Evolutionary conservation across 2,113 vertebrate genomes (phyloP).

Genomic region (Chamaetylas fuelleborni): DNA sequence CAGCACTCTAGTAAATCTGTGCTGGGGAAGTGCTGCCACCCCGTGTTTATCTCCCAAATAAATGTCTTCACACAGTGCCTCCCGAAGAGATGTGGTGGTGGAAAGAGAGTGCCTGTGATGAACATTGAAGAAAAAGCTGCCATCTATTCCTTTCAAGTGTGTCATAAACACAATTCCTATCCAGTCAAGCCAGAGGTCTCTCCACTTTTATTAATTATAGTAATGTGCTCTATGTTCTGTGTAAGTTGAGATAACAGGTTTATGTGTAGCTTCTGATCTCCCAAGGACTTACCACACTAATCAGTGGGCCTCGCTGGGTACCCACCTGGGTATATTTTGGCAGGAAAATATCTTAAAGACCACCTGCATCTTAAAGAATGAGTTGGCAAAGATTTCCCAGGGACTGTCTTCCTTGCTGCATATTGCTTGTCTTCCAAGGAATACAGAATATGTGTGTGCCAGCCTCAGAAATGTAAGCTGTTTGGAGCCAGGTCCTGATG

Average conservation of each 20-base stretch:
- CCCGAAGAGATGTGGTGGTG: neutral
- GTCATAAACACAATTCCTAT: neutral
- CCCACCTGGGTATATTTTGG: neutral
- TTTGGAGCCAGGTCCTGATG: neutral
- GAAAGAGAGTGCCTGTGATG: neutral
- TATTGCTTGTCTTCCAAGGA: neutral
- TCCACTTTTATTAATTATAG: neutral
- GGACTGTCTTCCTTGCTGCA: neutral
- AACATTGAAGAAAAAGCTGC: neutral
- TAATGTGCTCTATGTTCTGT: neutral
- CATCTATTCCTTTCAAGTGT: neutral
- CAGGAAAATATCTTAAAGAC: neutral
- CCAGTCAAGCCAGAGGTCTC: neutral
- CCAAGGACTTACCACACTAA: neutral
- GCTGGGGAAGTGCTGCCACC: neutral
- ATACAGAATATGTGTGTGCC: neutral
- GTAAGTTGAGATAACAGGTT: neutral
- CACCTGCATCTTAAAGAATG: neutral
- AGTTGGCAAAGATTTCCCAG: neutral
- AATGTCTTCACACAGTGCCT: neutral
- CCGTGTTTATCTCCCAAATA: neutral
- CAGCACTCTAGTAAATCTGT: neutral
- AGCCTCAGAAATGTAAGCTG: neutral
- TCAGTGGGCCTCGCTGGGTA: accelerated
- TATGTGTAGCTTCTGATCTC: neutral